These are phyloP conservation scores for Colaptes auratus DNA, from an alignment of 2,113 vertebrate genomes.

Conservation along the genomic window DNA sequence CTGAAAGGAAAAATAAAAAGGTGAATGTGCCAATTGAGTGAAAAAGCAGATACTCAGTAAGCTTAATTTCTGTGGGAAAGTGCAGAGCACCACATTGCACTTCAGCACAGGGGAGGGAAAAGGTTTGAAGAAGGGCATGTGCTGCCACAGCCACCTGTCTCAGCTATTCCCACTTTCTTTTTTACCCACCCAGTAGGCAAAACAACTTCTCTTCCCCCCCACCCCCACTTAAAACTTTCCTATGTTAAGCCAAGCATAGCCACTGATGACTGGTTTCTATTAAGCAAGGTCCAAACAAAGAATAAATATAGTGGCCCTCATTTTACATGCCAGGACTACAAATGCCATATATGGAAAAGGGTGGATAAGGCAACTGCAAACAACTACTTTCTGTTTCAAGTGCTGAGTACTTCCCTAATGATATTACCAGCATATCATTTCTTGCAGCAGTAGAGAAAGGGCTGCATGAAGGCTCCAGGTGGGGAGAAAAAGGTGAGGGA, in stretches of 20 bases:
- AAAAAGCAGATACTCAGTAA: constrained; percentile 42
- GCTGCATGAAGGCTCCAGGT: background rate
- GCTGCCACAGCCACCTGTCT: background rate
- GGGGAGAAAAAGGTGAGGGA: rapidly evolving
- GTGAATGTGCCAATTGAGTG: background rate
- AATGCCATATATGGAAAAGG: background rate
- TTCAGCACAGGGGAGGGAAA: background rate
- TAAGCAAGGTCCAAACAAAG: background rate
- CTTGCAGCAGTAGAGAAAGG: background rate
- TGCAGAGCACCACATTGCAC: background rate
- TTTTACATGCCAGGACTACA: background rate
- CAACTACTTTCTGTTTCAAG: background rate
- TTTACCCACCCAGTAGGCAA: background rate
- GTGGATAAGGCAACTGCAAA: background rate
- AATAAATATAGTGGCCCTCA: background rate
- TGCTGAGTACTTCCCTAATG: background rate
- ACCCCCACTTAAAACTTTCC: background rate
- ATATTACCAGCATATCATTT: background rate
- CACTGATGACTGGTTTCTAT: background rate
- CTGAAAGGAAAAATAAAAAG: constrained; percentile 45
- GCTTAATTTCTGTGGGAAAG: constrained; percentile 34
- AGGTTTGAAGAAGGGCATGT: background rate
- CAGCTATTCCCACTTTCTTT: background rate
- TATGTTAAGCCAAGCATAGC: background rate
- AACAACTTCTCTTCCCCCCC: background rate